Base-by-base conservation (phyloP, 2,888 invertebrate genomes). In the Polylopha cassiicola region DNA sequence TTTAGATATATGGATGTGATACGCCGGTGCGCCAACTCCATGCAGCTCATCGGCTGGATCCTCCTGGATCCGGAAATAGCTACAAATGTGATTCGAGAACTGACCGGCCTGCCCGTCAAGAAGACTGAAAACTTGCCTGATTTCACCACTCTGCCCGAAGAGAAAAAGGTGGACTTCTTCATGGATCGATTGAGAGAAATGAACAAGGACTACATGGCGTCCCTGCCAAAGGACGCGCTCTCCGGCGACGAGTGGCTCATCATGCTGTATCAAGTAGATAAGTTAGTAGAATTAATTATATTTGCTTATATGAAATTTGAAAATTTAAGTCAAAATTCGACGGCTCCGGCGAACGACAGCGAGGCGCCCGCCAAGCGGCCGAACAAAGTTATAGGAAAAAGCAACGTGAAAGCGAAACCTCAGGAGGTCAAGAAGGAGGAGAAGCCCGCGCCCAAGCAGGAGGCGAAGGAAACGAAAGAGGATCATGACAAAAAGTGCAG, bases 241-340 rank as follows among this genome's bases (percentile, higher is more conserved):
- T 66, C 73, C 0, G 78, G 77, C 0, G 81, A 84, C 39, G 84
- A 86, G 8, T 86, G 85, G 86, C 29, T 86, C 0, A 73, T 82
- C 0, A 71, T 81, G 61, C 26, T 86, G 3, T 81, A 76, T 20
- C 71, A 67, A 22, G 22, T 85, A 18, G 84, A 86, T 43, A 69
- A 77, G 18, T 51, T 73, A 0, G 84, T 84, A 9, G 59, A 54
- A 0, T 76, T 66, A 23, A 39, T 85, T 1, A 77, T 67, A 41
- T 74, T 73, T 0, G 61, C 70, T 0, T 68, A 80, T n/a, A 43
- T 55, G 0, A 79, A 78, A 51, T 51, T 67, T n/a, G n/a, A n/a
- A 1, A 48, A 55, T 0, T 58, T 69, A 0, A 46, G 54, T 0
- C 73, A 65, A 47, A 38, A 37, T 2, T 33, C 47, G 9, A 50